These are phyloP conservation scores for Eristalis arbustorum DNA, from an alignment of 2,888 invertebrate species.

Conservation along the genomic window DNA sequence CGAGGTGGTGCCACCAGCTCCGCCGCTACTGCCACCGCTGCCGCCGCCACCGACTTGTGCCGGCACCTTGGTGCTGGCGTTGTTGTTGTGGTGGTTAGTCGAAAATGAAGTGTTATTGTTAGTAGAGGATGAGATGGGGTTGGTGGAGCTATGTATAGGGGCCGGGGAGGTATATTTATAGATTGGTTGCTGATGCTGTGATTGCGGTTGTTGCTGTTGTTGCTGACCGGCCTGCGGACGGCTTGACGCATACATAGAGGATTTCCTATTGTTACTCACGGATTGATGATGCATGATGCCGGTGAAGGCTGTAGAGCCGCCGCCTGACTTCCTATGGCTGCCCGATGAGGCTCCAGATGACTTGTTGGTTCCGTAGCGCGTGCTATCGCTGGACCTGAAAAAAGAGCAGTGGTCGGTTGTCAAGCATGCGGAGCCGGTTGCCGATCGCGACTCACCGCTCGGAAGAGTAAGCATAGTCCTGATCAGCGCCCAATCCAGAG, in stretches of 20 bases:
- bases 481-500: slow-evolving; percentile 88
- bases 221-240: slow-evolving; percentile 72
- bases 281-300: slow-evolving; percentile 79
- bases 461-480: slow-evolving; percentile 87
- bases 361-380: slow-evolving; percentile 82
- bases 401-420: slow-evolving; percentile 65
- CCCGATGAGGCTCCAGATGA: slow-evolving; percentile 80
- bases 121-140: slow-evolving; percentile 72
- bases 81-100: slow-evolving; percentile 68
- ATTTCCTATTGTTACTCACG: slow-evolving; percentile 78
- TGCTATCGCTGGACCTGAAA: slow-evolving; percentile 83
- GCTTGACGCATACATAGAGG: slow-evolving; percentile 76
- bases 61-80: slow-evolving; percentile 51
- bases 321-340: slow-evolving; percentile 79
- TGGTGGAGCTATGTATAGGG: slow-evolving; percentile 75
- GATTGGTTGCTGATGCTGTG: slow-evolving; percentile 74
- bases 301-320: slow-evolving; percentile 76
- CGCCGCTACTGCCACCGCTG: slow-evolving; percentile 38
- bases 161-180: slow-evolving; percentile 76
- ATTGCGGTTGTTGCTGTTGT: slow-evolving; percentile 73
- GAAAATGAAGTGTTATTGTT: slow-evolving; percentile 70
- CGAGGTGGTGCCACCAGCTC: background rate
- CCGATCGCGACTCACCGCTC: slow-evolving; percentile 82
- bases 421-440: no score
- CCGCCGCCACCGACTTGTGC: slow-evolving; percentile 23